Evolutionary conservation across 2,113 vertebrate genomes (phyloP).

Genomic region (Xiphophorus maculatus): DNA sequence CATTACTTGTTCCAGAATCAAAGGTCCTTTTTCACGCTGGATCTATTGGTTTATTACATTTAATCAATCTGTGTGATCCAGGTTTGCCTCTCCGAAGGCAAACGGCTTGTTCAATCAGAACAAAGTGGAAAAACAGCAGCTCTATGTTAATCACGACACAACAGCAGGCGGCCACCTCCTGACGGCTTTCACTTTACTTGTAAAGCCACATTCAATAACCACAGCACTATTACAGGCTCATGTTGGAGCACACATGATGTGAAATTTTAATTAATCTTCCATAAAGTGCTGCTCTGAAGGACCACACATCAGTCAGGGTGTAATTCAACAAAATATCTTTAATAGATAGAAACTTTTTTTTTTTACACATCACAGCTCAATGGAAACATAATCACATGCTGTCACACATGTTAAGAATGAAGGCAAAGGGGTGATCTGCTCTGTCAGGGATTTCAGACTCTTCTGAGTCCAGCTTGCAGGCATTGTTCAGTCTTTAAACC

Average conservation of each 20-base stretch:
- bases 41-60: constrained; percentile 31
- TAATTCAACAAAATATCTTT: constrained; percentile 82
- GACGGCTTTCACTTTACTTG: constrained; percentile 41
- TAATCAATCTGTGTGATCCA: constrained; percentile 34
- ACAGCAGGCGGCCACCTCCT: constrained; percentile 33
- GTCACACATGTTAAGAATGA: constrained; percentile 72
- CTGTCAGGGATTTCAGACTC: constrained; percentile 23
- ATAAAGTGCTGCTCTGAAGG: background rate
- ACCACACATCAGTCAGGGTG: constrained; percentile 20
- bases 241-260: background rate
- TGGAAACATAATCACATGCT: constrained; percentile 76
- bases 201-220: background rate
- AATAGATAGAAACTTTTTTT: constrained; percentile 79
- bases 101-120: constrained; percentile 41
- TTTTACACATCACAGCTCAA: constrained; percentile 78
- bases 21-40: constrained; percentile 5
- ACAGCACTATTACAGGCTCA: background rate
- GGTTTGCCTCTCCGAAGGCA: constrained; percentile 14
- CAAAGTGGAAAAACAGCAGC: constrained; percentile 52
- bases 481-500: constrained; percentile 2
- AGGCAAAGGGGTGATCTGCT: constrained; percentile 62
- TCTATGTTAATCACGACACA: constrained; percentile 51
- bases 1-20: constrained; percentile 2
- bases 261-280: background rate
- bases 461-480: constrained; percentile 33